Evolutionary conservation across 2,888 invertebrate species (phyloP), one percentile per base, ranked within the genome.

Genomic region (Malachius bipustulatus): DNA sequence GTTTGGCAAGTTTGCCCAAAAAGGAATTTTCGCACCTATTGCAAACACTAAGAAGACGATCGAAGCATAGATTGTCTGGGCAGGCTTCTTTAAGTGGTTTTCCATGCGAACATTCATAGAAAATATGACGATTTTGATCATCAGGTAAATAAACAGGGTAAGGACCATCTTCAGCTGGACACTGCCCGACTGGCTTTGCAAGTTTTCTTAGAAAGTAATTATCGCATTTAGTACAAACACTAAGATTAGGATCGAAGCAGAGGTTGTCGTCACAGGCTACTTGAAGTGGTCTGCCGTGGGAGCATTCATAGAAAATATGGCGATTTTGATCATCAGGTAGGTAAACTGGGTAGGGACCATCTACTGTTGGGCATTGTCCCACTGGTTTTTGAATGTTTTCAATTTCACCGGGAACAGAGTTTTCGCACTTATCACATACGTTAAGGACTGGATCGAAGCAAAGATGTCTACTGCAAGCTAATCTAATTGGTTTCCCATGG

Each of bases 101-200:
- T 19, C 24, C 24, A 19, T 19, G 24, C n/a, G 24, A 19, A 19
- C 24, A 19, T 19, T 19, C 24, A 19, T 19, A 19, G 24, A 8
- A 19, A 8, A 8, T 6, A 19, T 6, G n/a, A n/a, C 24, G n/a
- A 19, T 19, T 19, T 19, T 19, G 6, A 8, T 19, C 24, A 19
- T 19, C 24, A 19, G n/a, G 6, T 19, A 19, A 19, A 19, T 8
- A 19, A 8, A n/a, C n/a, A 8, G 24, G 24, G 6, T n/a, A 19
- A 19, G n/a, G n/a, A n/a, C 24, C 24, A 19, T 19, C 24, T 19
- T 19, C 24, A 8, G 6, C n/a, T 19, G 24, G 24, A n/a, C 24
- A 19, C n/a, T 19, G 6, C 6, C 24, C 24, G n/a, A 8, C 24
- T 19, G 6, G 6, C n/a, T 8, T n/a, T 8, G 24, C 24, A 19